Evolutionary conservation across 1,140 invertebrate species (phyloP), one percentile per base, ranked within the genome.

Genomic region (Leptinotarsa lineolata): DNA sequence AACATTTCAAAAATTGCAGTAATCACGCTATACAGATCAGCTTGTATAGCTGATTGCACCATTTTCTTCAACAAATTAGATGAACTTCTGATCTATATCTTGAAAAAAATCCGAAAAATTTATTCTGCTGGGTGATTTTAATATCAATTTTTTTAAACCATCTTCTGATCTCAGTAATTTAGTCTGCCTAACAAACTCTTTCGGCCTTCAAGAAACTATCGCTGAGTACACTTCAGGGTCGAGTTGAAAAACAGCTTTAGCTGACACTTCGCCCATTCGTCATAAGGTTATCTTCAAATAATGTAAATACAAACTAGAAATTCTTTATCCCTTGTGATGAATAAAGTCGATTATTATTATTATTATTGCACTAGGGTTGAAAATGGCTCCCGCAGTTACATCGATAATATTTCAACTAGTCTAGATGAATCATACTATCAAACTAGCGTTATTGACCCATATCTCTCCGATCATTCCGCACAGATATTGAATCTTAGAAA

Each of bases 1-100:
- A 16, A n/a, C 48, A 54, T 54, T n/a, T 54, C 48, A 16, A 54
- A 54, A n/a, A 54, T 54, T 54, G 48, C 8, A 54, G n/a, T n/a
- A 54, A 15, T 54, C 48, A 54, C 15, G 0, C 3, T 16, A 54
- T 54, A 54, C n/a, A 54, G 15, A 54, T 54, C n/a, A 54, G 15
- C 48, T 54, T 54, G 46, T n/a, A 54, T 54, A 54, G 46, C 46
- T 54, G 46, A 54, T 54, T 54, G 46, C 46, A 54, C 46, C 13
- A 54, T 54, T 54, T 54, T 54, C 1, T n/a, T 54, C 2, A 15
- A 16, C 15, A 54, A 54, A 54, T 54, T 54, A 12, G 15, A 54
- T 4, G 48, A 54, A 54, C n/a, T 15, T 54, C 48, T 54, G 48
- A 54, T 54, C 13, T 54, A 8, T 54, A 54, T 54, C 48, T 54